Percentiles rank a stretch among this genome's conserved stretches.
Conservation (phyloP, 2,797 vertebrate genomes). For the Gymnothorax javanicus region DNA sequence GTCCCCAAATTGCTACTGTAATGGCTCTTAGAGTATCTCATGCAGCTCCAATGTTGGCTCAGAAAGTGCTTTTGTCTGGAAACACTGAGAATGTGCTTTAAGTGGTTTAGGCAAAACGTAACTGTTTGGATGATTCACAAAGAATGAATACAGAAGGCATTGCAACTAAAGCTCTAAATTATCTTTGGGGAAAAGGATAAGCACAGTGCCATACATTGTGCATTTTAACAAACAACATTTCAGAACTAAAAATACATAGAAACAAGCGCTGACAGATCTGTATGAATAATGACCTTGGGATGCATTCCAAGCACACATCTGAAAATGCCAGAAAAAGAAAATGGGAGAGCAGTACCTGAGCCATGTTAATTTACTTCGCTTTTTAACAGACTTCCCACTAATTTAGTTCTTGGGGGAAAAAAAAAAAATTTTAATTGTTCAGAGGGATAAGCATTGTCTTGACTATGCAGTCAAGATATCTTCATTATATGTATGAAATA, state of each 20-base stretch:
- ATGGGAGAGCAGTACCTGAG: background rate
- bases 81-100: background rate
- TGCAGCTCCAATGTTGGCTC: background rate
- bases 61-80: slow-evolving; percentile 24
- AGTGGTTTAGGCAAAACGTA: slow-evolving; percentile 29
- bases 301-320: background rate
- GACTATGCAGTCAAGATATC: too few relatives aligned
- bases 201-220: slow-evolving; percentile 29
- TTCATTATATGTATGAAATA: too few relatives aligned
- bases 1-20: background rate
- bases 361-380: background rate
- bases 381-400: too few relatives aligned
- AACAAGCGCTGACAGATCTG: background rate
- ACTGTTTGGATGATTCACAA: slow-evolving; percentile 23
- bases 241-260: background rate
- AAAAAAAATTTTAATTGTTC: too few relatives aligned
- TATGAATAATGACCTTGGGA: background rate
- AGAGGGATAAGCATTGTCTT: too few relatives aligned
- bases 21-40: background rate
- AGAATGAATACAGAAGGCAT: slow-evolving; percentile 8
- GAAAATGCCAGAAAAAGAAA: too few relatives aligned
- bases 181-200: background rate
- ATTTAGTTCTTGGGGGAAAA: too few relatives aligned
- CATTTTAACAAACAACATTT: background rate
- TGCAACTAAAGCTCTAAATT: slow-evolving; percentile 16